phyloP scores from a whole-genome alignment of 2,113 vertebrate genomes.

The Stictonetta naevosa region DNA sequence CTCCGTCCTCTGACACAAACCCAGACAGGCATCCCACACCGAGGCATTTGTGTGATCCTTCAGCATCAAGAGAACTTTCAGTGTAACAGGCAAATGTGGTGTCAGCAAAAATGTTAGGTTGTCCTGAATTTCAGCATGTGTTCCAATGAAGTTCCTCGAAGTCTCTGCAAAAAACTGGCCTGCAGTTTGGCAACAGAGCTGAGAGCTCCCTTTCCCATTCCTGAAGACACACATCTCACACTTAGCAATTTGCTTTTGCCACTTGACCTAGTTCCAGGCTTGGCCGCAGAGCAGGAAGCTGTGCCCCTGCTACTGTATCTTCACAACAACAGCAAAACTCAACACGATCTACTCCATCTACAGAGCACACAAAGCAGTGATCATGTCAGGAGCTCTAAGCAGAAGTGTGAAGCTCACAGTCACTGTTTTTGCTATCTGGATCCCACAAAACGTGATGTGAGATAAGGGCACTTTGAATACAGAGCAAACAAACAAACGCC shows the following conservation, averaged over 20 bases:
- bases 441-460: conserved; percentile 62
- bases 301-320: not conserved
- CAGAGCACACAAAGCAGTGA: not conserved
- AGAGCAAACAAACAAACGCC: not conserved
- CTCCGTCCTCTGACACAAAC: not conserved
- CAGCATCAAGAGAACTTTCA: accelerated
- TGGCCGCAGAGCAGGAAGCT: not conserved
- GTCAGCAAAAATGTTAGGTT: not conserved
- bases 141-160: not conserved
- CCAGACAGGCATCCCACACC: not conserved
- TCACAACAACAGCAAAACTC: not conserved
- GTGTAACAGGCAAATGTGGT: not conserved
- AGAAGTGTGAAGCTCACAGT: conserved; percentile 28
- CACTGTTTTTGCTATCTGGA: conserved; percentile 27
- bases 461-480: conserved; percentile 25
- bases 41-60: accelerated
- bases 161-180: not conserved
- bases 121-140: not conserved
- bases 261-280: not conserved
- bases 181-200: not conserved
- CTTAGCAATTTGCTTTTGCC: not conserved
- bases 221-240: not conserved
- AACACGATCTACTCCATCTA: not conserved
- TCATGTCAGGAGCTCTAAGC: not conserved
- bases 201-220: not conserved